phyloP scores from a whole-genome alignment of 2,113 vertebrate species.

The Eurypyga helias region DNA sequence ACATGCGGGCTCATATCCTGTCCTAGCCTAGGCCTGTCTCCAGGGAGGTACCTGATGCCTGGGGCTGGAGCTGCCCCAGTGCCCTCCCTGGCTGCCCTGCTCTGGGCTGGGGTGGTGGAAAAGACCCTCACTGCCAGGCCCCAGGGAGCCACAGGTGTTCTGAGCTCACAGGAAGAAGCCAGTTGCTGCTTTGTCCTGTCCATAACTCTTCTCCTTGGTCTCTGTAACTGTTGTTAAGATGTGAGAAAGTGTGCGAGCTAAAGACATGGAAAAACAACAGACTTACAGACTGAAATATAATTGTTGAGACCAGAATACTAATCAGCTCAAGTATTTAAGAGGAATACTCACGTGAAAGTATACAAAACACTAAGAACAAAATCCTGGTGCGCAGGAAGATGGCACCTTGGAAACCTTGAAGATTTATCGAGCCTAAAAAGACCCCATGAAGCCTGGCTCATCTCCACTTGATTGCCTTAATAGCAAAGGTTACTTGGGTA shows the following conservation, averaged over 20 bases:
- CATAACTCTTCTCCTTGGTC: not conserved
- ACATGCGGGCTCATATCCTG: rapidly evolving
- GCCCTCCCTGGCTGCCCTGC: not conserved
- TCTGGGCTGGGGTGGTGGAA: not conserved
- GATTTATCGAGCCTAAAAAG: not conserved
- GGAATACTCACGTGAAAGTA: not conserved
- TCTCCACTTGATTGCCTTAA: not conserved
- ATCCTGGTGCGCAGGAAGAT: not conserved
- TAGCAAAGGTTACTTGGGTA: not conserved
- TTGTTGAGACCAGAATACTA: not conserved
- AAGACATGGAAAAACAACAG: not conserved
- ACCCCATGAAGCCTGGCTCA: not conserved
- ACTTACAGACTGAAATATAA: not conserved
- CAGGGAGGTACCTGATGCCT: not conserved
- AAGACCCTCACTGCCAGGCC: not conserved
- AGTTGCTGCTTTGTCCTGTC: too few species aligned
- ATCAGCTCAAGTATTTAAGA: not conserved
- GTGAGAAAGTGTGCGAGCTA: not conserved
- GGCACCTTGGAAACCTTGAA: not conserved
- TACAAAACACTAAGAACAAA: not conserved
- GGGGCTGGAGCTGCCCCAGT: not conserved
- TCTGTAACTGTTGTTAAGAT: not conserved
- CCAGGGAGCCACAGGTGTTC: rapidly evolving
- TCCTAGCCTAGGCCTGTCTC: rapidly evolving
- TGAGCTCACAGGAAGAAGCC: not conserved